Base-by-base conservation (phyloP, 2,797 vertebrate genomes). In the Masticophis lateralis region DNA sequence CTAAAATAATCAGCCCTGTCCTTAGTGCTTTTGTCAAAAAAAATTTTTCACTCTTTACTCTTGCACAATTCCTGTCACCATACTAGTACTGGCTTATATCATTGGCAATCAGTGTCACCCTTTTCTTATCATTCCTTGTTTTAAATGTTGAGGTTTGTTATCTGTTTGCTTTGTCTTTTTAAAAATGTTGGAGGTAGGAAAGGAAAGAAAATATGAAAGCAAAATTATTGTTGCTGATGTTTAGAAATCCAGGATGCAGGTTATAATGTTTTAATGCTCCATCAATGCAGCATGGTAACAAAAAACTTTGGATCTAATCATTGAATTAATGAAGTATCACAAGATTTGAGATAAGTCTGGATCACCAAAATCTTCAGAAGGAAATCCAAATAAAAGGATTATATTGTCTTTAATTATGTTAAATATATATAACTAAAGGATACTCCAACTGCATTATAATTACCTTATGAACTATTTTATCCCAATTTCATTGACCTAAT, bases 171-270 rank as follows among this genome's bases (percentile, higher is more conserved):
- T 87, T 92, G 93, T 94, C 51, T 53, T 90, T 95, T 93, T 74
- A n/a, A 32, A 22, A 83, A 90, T 55, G 37, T 6, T 37, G 51
- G 37, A 27, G 25, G 25, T 27, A 8, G 32, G 8, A 86, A 25
- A 18, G 59, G 86, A 95, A 93, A 94, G 90, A 92, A 74, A 94
- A 94, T 94, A 89, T 79, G 43, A n/a, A 87, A n/a, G 12, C 7
- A 87, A 27, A 27, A 61, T 32, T 60, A 61, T 43, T 10, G 89
- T 32, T 66, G 28, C 60, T 93, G 95, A 93, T 51, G 43, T 90
- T 87, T 66, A 66, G 28, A 59, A 27, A 92, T 16, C 92, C 92
- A 28, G 61, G 63, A 69, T 12, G 87, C 32, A 93, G 47, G 25
- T 90, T 88, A 16, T 74, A 57, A 16, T 43, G 53, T 27, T 83